Evolutionary conservation across 1,140 invertebrate species (phyloP), one percentile per base, ranked within the genome.

Genomic region (Dysdera silvatica): DNA sequence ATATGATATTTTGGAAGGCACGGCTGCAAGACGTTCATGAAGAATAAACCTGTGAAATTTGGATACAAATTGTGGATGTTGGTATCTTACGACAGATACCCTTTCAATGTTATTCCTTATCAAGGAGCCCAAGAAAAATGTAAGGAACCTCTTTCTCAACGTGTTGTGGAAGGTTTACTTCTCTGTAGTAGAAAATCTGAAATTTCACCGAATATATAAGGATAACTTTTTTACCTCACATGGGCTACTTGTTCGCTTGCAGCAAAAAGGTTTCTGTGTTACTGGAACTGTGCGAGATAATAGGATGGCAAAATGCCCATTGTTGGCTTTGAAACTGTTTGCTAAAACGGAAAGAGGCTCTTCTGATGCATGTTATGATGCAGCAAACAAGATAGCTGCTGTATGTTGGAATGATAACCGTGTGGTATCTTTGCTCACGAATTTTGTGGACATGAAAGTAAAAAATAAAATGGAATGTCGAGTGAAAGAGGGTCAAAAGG

Each of bases 281-380:
- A 8, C 49, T 33, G 31, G 49, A 53, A 33, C 49, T 33, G 33
- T 33, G 0, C 28, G 33, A 33, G 3, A 53, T 33, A 53, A 53
- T 53, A 2, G 28, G 23, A 53, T 33, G 49, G 49, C 49, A 33
- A 53, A 53, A 33, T 52, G 29, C 12, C 29, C 4, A 18, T 10
- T 20, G 12, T 5, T 20, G n/a, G n/a, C 49, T 53, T 33, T 33
- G 33, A 53, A 53, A 53, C 12, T n/a, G 12, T 53, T 53, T 6
- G 29, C 28, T 4, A 53, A 52, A 52, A 32, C 29, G 4, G 49
- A 7, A 35, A 6, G 49, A 45, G 12, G 76, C 18, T n/a, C 43
- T n/a, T 18, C 14, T 20, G 43, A 49, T 49, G 7, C 47, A 1
- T n/a, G 7, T 1, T 31, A 28, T 49, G 47, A 49, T 28, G 26